Evolutionary conservation across 2,113 vertebrate species (phyloP), one percentile per base, ranked within the genome.

Genomic region (Sylvietta virens): DNA sequence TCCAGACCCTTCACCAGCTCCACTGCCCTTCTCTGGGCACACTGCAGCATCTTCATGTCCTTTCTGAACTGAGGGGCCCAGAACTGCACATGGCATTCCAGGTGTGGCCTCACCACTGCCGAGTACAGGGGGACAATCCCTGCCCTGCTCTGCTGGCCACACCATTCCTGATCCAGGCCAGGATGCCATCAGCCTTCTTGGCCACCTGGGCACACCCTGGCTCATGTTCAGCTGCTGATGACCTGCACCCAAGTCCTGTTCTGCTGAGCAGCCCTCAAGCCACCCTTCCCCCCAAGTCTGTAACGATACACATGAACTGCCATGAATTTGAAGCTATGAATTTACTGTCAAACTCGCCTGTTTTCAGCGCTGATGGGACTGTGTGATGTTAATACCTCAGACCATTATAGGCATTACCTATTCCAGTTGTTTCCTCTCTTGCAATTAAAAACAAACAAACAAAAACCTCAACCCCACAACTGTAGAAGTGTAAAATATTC

Each of bases 51-150:
- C 40, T 47, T 39, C 7, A 19, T 5, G 11, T 6, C 40, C 54
- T 1, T 76, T 30, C 54, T 76, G 47, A 54, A 47, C 16, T 13
- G 24, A 67, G 24, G n/a, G 17, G 21, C 30, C 39, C 70, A 61
- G 22, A 82, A n/a, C 20, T 12, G 45, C 20, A 45, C 45, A 35
- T 35, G 42, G n/a, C 39, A 40, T 47, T 47, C 3, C 6, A 54
- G n/a, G n/a, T 15, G 7, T 6, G 21, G 30, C 24, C 35, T 35
- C 39, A 40, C 45, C 78, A 53, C 1, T 60, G n/a, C 39, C 0
- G 0, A 48, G 40, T 4, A 27, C 21, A 35, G 31, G 18, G n/a
- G 2, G 17, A 42, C 21, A 35, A 23, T 23, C 40, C 0, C 40
- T 35, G 30, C n/a, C 27, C 30, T 61, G 40, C 11, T 47, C 78